Percentiles rank a stretch among this genome's conserved stretches.
phyloP scores from a whole-genome alignment of 2,113 vertebrate genomes.

The Sinocyclocheilus anshuiensis region DNA sequence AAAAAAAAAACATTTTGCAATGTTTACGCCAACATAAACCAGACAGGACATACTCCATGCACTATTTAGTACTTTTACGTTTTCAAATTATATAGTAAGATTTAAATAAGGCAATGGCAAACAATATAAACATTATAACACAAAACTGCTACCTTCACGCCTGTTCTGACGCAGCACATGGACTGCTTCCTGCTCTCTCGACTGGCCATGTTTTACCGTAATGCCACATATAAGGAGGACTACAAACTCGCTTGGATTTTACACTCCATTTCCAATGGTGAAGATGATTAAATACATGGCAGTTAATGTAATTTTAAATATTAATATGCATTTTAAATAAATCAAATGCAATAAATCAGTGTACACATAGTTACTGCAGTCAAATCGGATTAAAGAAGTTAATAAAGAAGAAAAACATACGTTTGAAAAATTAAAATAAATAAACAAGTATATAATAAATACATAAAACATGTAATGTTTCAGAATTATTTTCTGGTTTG shows the following conservation, averaged over 20 bases:
- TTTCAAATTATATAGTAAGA: background rate
- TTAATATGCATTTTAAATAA: no score
- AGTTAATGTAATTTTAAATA: background rate
- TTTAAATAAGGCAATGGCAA: background rate
- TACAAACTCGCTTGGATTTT: background rate
- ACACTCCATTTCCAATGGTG: background rate
- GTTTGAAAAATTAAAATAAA: no score
- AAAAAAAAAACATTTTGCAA: no score
- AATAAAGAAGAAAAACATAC: no score
- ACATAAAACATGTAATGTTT: no score
- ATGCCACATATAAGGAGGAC: background rate
- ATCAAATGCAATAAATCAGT: background rate
- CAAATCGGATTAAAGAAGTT: no score
- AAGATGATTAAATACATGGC: background rate
- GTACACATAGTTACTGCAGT: background rate
- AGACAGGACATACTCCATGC: background rate
- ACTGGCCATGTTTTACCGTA: slow-evolving; percentile 42
- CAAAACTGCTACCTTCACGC: slow-evolving; percentile 6
- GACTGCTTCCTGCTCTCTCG: slow-evolving; percentile 30
- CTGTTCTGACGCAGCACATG: slow-evolving; percentile 35
- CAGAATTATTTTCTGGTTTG: no score
- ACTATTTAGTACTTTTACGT: background rate
- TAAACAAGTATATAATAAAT: no score
- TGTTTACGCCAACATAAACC: background rate
- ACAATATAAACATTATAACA: background rate